These are phyloP conservation scores for Danaus plexippus DNA, from an alignment of 1,140 invertebrate genomes.

Conservation along the genomic window DNA sequence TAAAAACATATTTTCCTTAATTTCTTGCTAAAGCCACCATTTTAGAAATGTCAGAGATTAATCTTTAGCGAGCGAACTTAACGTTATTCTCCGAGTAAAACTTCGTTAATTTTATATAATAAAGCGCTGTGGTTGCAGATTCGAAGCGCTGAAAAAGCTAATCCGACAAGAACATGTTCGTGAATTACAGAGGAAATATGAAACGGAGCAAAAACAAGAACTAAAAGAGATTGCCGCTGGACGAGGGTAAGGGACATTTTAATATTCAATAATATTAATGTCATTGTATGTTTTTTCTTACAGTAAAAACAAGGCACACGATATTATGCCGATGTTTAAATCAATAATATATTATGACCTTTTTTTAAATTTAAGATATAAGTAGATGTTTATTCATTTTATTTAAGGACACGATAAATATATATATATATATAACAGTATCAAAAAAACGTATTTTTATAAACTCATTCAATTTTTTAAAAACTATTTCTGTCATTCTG, in stretches of 20 bases:
- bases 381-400: too few relatives aligned
- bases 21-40: background rate
- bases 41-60: background rate
- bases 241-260: constrained; percentile 31
- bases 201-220: constrained; percentile 63
- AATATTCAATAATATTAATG: background rate
- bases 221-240: constrained; percentile 61
- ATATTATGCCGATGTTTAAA: too few relatives aligned
- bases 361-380: too few relatives aligned
- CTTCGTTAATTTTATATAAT: constrained; percentile 3
- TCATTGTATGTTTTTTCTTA: too few relatives aligned
- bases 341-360: too few relatives aligned
- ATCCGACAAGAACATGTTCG: constrained; percentile 59
- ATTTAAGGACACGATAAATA: too few relatives aligned
- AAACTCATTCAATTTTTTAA: too few relatives aligned
- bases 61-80: too few relatives aligned
- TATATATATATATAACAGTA: too few relatives aligned
- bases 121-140: constrained; percentile 27
- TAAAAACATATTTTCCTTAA: background rate
- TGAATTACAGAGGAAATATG: constrained; percentile 60
- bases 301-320: too few relatives aligned
- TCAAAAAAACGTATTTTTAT: too few relatives aligned
- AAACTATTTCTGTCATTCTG: too few relatives aligned
- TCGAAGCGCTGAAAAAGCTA: constrained; percentile 62
- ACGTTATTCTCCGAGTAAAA: background rate